phyloP scores from a whole-genome alignment of 2,797 vertebrate species.

The Dendrocincla tyrannina region DNA sequence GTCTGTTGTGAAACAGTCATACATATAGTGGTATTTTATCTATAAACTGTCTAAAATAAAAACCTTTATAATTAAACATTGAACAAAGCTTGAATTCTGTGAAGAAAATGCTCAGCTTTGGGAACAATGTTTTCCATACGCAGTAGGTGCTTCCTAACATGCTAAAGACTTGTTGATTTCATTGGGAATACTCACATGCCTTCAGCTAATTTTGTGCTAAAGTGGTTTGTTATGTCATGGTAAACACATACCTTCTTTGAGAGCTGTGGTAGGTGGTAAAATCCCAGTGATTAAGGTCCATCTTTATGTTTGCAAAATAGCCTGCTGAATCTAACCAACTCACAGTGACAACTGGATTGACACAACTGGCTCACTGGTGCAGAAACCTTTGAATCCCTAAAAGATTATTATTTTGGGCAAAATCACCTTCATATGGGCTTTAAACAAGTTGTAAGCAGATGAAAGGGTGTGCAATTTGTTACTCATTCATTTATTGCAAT shows the following conservation, averaged over 20 bases:
- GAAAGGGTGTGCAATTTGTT: background rate
- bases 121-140: background rate
- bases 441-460: background rate
- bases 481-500: background rate
- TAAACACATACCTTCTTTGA: background rate
- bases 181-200: background rate
- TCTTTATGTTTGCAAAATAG: background rate
- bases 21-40: background rate
- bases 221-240: rapidly evolving
- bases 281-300: background rate
- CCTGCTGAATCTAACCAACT: background rate
- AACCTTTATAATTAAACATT: background rate
- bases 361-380: background rate
- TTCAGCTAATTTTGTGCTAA: background rate
- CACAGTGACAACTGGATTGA: background rate
- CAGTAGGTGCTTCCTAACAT: background rate
- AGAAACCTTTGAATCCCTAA: background rate
- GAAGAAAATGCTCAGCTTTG: background rate
- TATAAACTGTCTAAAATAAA: slow-evolving; percentile 13
- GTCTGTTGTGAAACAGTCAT: slow-evolving; percentile 6
- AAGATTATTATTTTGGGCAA: background rate
- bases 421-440: background rate
- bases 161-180: background rate
- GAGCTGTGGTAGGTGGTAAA: background rate
- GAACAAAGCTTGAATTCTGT: background rate